Evolutionary conservation across 2,113 vertebrate genomes (phyloP).

Genomic region (Ophthalmolycus amberensis): DNA sequence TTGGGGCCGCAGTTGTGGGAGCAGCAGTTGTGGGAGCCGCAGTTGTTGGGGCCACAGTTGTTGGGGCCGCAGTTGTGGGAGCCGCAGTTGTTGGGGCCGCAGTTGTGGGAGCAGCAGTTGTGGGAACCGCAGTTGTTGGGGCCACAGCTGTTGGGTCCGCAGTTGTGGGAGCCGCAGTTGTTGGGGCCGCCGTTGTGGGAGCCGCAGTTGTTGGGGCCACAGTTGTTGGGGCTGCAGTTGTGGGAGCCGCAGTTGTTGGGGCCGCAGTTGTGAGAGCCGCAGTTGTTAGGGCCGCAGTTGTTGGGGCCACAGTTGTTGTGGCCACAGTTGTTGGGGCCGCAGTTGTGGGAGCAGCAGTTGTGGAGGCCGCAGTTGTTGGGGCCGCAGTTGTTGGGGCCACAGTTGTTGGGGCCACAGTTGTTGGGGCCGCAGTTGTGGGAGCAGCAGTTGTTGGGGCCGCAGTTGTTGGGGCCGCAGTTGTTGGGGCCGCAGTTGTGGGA

Average conservation of each 20-base stretch:
- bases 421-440: background rate
- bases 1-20: too few relatives aligned
- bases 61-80: accelerated
- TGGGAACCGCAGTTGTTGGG: background rate
- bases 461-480: background rate
- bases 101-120: background rate
- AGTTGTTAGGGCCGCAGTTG: background rate
- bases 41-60: background rate
- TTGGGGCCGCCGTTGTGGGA: accelerated
- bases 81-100: accelerated
- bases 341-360: background rate
- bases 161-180: too few relatives aligned
- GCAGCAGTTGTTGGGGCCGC: background rate
- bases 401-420: background rate
- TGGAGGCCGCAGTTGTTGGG: background rate
- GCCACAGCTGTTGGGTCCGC: background rate
- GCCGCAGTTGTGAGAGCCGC: too few relatives aligned
- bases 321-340: background rate
- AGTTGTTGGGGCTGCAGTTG: background rate
- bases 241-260: accelerated
- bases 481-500: background rate
- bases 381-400: accelerated
- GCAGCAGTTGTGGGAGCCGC: background rate
- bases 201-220: background rate
- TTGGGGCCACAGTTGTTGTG: background rate